These are phyloP conservation scores for Pseudococcus viburni DNA, from an alignment of 2,888 invertebrate species.

Conservation along the genomic window DNA sequence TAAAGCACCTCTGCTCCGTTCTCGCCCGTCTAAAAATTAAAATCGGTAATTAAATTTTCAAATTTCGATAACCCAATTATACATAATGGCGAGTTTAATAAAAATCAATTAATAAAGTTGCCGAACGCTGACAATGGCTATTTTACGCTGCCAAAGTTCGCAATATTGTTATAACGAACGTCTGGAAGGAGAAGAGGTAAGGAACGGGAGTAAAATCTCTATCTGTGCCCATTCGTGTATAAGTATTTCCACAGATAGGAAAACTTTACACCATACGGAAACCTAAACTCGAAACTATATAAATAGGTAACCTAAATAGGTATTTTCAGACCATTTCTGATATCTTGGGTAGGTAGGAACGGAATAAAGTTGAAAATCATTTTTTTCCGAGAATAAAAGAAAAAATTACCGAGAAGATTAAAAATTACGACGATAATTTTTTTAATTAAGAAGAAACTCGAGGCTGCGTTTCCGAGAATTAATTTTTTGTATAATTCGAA, in stretches of 20 bases:
- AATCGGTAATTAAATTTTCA: slow-evolving; percentile 21
- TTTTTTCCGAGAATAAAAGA: not conserved
- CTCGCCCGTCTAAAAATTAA: not conserved
- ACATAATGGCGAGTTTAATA: slow-evolving; percentile 8
- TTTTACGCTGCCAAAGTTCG: not conserved
- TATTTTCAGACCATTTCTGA: not conserved
- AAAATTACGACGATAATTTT: slow-evolving; percentile 19
- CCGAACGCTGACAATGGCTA: slow-evolving; percentile 11
- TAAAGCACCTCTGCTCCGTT: not conserved
- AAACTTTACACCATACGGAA: not conserved
- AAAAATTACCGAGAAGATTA: not conserved
- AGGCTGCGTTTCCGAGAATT: not conserved
- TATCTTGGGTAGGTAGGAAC: not conserved
- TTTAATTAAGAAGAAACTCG: slow-evolving; percentile 28
- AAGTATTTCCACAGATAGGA: not conserved
- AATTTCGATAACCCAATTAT: slow-evolving; percentile 19
- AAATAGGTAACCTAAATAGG: not conserved
- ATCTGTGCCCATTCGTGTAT: not conserved
- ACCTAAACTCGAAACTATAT: not conserved
- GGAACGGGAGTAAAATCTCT: not conserved
- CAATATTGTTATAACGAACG: not conserved
- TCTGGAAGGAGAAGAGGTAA: no score
- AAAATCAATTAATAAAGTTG: slow-evolving; percentile 32
- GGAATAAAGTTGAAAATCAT: not conserved
- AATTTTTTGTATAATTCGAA: slow-evolving; percentile 24